These are phyloP conservation scores for Drosophila repletoides DNA, from an alignment of 1,140 invertebrate species.

Conservation along the genomic window DNA sequence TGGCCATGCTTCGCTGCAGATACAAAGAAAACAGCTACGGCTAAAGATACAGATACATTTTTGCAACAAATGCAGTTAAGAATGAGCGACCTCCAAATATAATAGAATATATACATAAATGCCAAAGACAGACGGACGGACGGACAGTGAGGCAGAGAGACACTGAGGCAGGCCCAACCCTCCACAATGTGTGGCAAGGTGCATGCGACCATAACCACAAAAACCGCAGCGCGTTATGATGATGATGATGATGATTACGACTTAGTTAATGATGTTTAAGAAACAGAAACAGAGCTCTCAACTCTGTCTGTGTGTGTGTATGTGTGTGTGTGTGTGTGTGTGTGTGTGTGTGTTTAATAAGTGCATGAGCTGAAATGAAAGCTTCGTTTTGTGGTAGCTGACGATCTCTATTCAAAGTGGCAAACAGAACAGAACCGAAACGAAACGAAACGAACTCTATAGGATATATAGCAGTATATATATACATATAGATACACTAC, in stretches of 20 bases:
- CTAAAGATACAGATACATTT: slow-evolving; percentile 36
- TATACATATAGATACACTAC: too few relatives aligned
- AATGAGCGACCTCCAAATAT: slow-evolving; percentile 64
- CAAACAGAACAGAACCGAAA: slow-evolving; percentile 72
- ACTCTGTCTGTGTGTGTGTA: slow-evolving; percentile 25
- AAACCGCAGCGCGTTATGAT: slow-evolving; percentile 22
- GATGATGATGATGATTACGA: slow-evolving; percentile 13
- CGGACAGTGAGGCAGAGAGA: neutral
- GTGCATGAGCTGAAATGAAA: slow-evolving; percentile 33
- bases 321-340: slow-evolving; percentile 27
- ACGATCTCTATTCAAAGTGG: slow-evolving; percentile 59
- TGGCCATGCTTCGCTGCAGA: slow-evolving; percentile 65
- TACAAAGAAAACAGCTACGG: too few relatives aligned
- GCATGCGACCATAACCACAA: slow-evolving; percentile 64
- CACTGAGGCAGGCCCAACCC: slow-evolving; percentile 15
- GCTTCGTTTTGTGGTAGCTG: slow-evolving; percentile 35
- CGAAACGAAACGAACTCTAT: slow-evolving; percentile 24
- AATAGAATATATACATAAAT: slow-evolving; percentile 53
- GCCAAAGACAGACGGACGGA: slow-evolving; percentile 21
- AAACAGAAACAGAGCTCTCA: slow-evolving; percentile 37
- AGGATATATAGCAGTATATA: too few relatives aligned
- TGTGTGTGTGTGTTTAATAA: slow-evolving; percentile 54
- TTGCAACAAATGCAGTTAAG: slow-evolving; percentile 29
- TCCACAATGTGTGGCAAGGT: slow-evolving; percentile 62
- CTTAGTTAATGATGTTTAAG: slow-evolving; percentile 41